Conservation (phyloP, 2,888 invertebrate genomes). For the Drosophila kuntzei region DNA sequence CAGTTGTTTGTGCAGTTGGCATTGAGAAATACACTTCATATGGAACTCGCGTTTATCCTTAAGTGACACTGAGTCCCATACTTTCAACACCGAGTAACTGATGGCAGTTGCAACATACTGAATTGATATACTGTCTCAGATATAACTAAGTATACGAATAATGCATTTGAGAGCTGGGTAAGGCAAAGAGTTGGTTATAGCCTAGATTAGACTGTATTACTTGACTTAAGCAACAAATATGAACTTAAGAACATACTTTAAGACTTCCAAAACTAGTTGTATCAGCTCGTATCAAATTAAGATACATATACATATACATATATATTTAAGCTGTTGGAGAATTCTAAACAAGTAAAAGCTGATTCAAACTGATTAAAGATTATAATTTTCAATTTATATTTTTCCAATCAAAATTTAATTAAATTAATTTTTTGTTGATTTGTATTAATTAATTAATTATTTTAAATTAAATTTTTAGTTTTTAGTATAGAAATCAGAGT, state of each 20-base stretch:
- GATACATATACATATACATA: no score
- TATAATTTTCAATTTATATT: no score
- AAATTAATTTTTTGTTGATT: no score
- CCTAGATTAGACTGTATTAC: background rate
- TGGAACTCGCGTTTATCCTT: slow-evolving; percentile 1
- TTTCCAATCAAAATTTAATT: no score
- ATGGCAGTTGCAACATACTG: slow-evolving; percentile 15
- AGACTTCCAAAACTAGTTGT: no score
- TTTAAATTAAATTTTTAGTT: no score
- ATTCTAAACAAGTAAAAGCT: no score
- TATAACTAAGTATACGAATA: slow-evolving; percentile 3
- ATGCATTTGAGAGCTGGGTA: slow-evolving; percentile 6
- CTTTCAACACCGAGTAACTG: slow-evolving; percentile 20
- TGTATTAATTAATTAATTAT: no score
- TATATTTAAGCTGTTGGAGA: no score
- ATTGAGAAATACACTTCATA: slow-evolving; percentile 29
- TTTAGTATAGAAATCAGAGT: no score
- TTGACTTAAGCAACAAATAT: background rate
- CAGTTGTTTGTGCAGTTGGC: slow-evolving; percentile 61
- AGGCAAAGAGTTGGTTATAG: background rate
- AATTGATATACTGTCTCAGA: slow-evolving; percentile 21
- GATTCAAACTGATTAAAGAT: no score
- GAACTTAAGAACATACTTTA: background rate
- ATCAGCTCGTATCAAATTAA: no score
- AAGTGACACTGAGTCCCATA: slow-evolving; percentile 25